Base-by-base conservation (phyloP, 2,797 vertebrate genomes). In the Myiothlypis coronata region DNA sequence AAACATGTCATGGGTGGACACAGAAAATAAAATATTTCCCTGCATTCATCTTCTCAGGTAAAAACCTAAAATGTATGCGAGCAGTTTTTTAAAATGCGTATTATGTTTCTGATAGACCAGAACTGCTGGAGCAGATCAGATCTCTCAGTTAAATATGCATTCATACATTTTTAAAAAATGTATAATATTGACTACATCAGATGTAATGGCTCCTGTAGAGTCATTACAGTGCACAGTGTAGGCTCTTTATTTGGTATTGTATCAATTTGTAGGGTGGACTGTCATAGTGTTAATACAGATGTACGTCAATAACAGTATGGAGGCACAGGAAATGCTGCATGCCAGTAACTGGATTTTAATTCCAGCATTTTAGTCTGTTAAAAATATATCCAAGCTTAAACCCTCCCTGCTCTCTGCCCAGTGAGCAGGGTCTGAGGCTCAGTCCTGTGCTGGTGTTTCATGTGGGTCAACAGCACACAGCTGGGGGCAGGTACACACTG, bases 111-210 rank as follows among this genome's bases (percentile, higher is more conserved):
- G 94, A 96, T 96, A 96, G 96, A 96, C 90, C 83, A 95, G 94
- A 96, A 71, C 92, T 95, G 83, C 82, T 96, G 96, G 88, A 97
- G 97, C 96, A 96, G 80, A 96, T 97, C 97, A 94, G 94, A 98
- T 96, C 93, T 97, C 95, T 98, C 97, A 97, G 96, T 97, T 97
- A 97, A 97, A 96, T 97, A 96, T 93, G 97, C 95, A 96, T 96
- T 97, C 96, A 95, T 87, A 93, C 96, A 96, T 97, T 96, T 96
- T 69, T 0, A 9, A 97, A 94, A 97, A 96, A 95, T 87, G 93
- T 96, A 61, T 93, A 91, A 96, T 97, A 97, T 97, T 97, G 97
- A 97, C 96, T 92, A 49, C 95, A 95, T 96, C 95, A 97, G 96
- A 94, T 96, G 94, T 95, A 89, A 59, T 87, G 94, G 91, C 89